Conservation (phyloP, 1,140 invertebrate species). For the Drosophila obscura region DNA sequence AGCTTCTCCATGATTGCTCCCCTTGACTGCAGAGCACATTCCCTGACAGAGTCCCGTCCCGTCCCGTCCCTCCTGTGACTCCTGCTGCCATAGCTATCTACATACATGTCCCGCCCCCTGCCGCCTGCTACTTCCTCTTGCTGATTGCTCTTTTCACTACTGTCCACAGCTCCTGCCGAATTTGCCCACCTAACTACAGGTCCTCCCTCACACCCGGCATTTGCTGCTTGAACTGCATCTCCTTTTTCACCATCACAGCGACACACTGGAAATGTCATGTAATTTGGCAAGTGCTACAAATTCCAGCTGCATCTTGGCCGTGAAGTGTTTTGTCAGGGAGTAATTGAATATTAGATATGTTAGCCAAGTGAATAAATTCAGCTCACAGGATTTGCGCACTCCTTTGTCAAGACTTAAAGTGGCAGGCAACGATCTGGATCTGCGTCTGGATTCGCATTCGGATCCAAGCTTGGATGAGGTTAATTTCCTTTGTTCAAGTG, state of each 20-base stretch:
- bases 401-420: no score
- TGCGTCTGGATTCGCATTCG: background rate
- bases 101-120: background rate
- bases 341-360: constrained; percentile 53
- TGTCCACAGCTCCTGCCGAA: no score
- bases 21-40: background rate
- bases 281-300: constrained; percentile 60
- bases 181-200: no score
- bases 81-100: background rate
- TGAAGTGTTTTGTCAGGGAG: constrained; percentile 9
- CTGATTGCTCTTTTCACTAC: constrained; percentile 6
- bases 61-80: no score
- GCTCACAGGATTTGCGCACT: background rate
- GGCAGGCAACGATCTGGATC: constrained; percentile 11
- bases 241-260: constrained; percentile 4
- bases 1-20: background rate
- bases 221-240: background rate
- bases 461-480: no score
- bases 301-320: background rate
- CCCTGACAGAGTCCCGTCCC: no score
- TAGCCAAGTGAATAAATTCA: constrained; percentile 8
- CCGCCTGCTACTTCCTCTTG: no score
- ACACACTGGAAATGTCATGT: constrained; percentile 43
- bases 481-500: no score
- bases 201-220: no score